phyloP scores from a whole-genome alignment of 2,888 invertebrate genomes.

The Caenorhabditis sp. region DNA sequence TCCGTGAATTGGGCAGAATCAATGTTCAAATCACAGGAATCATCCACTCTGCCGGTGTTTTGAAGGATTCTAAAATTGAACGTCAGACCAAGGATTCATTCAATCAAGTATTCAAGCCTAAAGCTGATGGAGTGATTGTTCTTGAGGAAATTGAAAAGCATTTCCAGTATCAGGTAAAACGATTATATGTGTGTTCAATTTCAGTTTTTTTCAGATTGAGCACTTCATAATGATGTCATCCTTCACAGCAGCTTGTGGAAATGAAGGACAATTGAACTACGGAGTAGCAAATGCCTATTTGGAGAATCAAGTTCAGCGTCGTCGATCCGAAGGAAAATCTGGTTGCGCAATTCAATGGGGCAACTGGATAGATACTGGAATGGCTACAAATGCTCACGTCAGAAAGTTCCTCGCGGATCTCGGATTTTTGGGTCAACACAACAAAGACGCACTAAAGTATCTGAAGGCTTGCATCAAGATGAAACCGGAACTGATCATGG shows the following conservation, averaged over 20 bases:
- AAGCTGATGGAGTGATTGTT: constrained; percentile 68
- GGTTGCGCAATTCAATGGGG: constrained; percentile 80
- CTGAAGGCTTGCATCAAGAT: constrained; percentile 70
- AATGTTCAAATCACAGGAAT: constrained; percentile 67
- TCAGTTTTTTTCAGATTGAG: constrained; percentile 49
- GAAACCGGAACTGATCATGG: constrained; percentile 70
- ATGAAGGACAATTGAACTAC: constrained; percentile 79
- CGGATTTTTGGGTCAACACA: constrained; percentile 76
- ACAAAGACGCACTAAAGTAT: constrained; percentile 72
- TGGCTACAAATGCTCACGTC: constrained; percentile 75
- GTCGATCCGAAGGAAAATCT: constrained; percentile 42
- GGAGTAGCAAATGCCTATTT: constrained; percentile 75
- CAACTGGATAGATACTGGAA: constrained; percentile 80
- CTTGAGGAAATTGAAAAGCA: constrained; percentile 66
- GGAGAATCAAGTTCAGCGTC: constrained; percentile 68
- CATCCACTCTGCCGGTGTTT: constrained; percentile 78
- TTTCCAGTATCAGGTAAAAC: constrained; percentile 49
- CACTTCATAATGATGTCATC: constrained; percentile 79
- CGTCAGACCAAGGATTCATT: constrained; percentile 70
- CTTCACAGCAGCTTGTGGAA: constrained; percentile 77
- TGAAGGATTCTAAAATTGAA: constrained; percentile 72
- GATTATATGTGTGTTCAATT: neutral
- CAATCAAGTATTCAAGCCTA: constrained; percentile 73
- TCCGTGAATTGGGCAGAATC: constrained; percentile 42
- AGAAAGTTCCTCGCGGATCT: constrained; percentile 65